Conservation (phyloP, 2,797 vertebrate species). For the Pogoniulus pusillus region DNA sequence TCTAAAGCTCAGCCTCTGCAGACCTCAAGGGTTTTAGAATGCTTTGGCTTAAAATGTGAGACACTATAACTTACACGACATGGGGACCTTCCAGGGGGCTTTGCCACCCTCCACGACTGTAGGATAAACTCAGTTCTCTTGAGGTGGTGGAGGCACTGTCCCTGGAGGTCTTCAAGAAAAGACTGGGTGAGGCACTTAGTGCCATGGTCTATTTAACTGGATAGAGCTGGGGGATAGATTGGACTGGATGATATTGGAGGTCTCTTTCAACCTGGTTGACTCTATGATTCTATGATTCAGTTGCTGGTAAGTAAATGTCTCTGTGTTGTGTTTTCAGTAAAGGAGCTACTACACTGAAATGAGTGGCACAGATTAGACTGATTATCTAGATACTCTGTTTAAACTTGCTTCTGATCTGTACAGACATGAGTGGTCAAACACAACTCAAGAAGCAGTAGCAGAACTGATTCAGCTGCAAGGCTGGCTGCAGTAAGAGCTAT, state of each 20-base stretch:
- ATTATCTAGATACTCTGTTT: neutral
- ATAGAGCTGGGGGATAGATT: too few species aligned
- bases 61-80: too few species aligned
- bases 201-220: too few species aligned
- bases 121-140: neutral
- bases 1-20: neutral
- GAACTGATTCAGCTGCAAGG: slow-evolving; percentile 1
- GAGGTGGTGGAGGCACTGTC: too few species aligned
- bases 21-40: neutral
- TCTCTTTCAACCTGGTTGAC: too few species aligned
- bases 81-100: too few species aligned
- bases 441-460: neutral
- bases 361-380: rapidly evolving
- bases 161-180: too few species aligned
- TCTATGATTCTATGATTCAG: too few species aligned
- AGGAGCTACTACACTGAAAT: neutral
- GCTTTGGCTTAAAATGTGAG: too few species aligned
- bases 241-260: too few species aligned
- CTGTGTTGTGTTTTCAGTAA: neutral
- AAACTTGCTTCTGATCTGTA: neutral
- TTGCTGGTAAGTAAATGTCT: neutral
- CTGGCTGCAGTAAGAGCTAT: neutral
- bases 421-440: neutral
- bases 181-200: too few species aligned
- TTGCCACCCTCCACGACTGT: too few species aligned